Conservation (phyloP, 2,888 invertebrate genomes). For the Blastobasis adustella region DNA sequence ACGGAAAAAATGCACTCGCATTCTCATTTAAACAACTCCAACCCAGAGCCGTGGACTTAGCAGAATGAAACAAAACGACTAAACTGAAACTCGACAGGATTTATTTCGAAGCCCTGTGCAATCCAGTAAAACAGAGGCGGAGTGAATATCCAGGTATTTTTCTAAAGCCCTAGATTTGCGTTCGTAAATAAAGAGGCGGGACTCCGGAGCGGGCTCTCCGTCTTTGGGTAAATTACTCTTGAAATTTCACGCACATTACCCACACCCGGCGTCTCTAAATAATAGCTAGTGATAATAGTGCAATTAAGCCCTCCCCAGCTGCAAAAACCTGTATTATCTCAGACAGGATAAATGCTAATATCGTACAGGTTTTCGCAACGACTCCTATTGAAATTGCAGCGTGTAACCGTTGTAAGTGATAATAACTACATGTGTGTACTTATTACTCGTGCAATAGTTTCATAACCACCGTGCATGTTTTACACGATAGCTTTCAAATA, state of each 20-base stretch:
- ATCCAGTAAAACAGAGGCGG: not conserved
- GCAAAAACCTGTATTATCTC: constrained; percentile 14
- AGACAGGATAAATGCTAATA: constrained; percentile 6
- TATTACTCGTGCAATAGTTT: too few relatives aligned
- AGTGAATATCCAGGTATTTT: constrained; percentile 3
- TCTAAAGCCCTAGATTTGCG: constrained; percentile 3
- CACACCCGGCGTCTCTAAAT: constrained; percentile 15
- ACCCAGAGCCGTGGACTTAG: too few relatives aligned
- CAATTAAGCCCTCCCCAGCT: constrained; percentile 18
- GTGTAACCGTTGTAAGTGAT: constrained; percentile 5
- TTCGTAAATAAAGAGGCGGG: not conserved
- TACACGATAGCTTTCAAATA: too few relatives aligned
- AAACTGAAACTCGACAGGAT: too few relatives aligned
- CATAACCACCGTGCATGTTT: too few relatives aligned
- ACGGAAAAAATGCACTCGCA: too few relatives aligned
- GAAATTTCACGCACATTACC: constrained; percentile 16
- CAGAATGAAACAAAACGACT: too few relatives aligned
- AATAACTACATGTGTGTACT: constrained; percentile 7
- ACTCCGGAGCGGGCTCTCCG: constrained; percentile 1
- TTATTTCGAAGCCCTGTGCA: too few relatives aligned
- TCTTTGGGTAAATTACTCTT: constrained; percentile 11
- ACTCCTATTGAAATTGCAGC: constrained; percentile 12
- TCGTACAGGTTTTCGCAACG: constrained; percentile 13
- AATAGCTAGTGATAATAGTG: constrained; percentile 24
- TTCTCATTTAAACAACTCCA: too few relatives aligned